phyloP scores from a whole-genome alignment of 2,113 vertebrate species.

The Gyps fulvus region DNA sequence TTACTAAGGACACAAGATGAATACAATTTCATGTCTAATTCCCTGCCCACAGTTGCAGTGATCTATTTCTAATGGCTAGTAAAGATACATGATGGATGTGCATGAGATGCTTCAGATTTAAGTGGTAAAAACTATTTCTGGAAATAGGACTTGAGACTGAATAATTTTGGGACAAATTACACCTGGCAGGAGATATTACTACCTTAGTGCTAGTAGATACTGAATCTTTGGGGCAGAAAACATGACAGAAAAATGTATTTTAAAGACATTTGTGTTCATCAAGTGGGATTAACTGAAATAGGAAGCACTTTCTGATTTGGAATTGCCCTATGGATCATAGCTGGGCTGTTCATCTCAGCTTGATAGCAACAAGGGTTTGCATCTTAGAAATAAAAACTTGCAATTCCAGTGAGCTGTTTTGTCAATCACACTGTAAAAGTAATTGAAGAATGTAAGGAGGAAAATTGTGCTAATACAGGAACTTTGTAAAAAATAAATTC shows the following conservation, averaged over 20 bases:
- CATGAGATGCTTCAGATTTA: neutral
- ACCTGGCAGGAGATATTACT: neutral
- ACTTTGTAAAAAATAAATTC: neutral
- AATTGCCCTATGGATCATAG: neutral
- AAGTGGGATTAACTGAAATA: neutral
- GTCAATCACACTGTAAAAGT: neutral
- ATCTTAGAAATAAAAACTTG: neutral
- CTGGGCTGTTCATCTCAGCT: neutral
- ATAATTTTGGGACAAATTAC: neutral
- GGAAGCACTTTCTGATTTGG: neutral
- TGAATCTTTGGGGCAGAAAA: neutral
- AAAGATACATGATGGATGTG: neutral
- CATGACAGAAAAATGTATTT: neutral
- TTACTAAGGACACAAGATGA: neutral
- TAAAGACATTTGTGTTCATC: neutral
- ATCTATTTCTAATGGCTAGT: neutral
- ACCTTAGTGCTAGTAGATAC: neutral
- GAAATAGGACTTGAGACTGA: neutral
- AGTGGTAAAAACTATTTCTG: neutral
- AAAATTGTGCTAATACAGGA: neutral
- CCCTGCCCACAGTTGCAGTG: neutral
- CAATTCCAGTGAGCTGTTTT: neutral
- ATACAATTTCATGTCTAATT: neutral
- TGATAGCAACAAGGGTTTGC: neutral
- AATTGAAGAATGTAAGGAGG: neutral